Base-by-base conservation (phyloP, 2,113 vertebrate genomes). In the Electrona antarctica region DNA sequence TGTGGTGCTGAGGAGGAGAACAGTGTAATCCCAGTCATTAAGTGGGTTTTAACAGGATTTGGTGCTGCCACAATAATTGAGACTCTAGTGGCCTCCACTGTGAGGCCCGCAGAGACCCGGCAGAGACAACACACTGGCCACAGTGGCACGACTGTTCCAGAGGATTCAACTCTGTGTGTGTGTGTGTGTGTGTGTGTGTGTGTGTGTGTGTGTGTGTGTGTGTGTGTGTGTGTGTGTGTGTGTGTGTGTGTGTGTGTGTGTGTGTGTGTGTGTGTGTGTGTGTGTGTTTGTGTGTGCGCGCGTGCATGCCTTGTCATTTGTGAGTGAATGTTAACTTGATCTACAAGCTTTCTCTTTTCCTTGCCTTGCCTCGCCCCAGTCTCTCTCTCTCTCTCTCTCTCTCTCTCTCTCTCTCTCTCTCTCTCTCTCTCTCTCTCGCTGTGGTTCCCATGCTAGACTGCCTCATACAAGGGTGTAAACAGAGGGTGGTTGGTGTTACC, bases 1-100 rank as follows among this genome's bases (percentile, higher is more conserved):
- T 79, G 79, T 87, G 75, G 64, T 66, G 79, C 74, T 70, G 74
- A 13, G 51, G 81, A 87, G 84, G 82, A 41, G 82, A 74, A 71
- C 67, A 77, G 72, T 92, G 90, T 92, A 91, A 92, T 91, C 91
- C 88, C 78, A 62, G 78, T 90, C 90, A 91, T 92, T 91, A 92
- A 41, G 89, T 83, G 87, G 88, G 89, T 86, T 92, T 92, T 89
- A 92, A 91, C 87, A 86, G 90, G 90, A 90, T 91, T 90, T 91
- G 86, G 82, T 84, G 84, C 73, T 70, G 84, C 85, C 69, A 81
- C 83, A 87, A 90, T 90, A 89, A 92, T 91, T 84, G 87, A 84
- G 73, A 87, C 87, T 90, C 82, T 71, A 83, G 88, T 85, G 87
- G 86, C 85, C 84, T 88, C 79, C 80, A 78, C 84, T 86, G 85